Percentiles rank a stretch among this genome's conserved stretches.
phyloP scores from a whole-genome alignment of 2,797 vertebrate genomes.

The Neoniphon sammara region DNA sequence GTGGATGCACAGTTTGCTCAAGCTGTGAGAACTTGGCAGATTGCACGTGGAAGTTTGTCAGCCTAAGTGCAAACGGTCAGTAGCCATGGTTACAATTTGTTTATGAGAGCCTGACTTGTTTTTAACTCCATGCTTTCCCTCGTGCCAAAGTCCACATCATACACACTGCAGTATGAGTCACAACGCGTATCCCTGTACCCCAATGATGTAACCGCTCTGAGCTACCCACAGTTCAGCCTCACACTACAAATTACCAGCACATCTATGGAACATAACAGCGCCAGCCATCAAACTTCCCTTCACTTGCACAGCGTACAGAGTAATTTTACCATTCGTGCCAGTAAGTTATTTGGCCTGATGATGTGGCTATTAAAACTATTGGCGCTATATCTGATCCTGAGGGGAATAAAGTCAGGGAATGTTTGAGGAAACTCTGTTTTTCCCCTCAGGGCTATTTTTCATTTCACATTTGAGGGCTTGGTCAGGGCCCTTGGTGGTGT shows the following conservation, averaged over 20 bases:
- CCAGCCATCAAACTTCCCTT: constrained; percentile 54
- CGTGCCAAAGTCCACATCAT: constrained; percentile 79
- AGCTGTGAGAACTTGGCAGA: constrained; percentile 46
- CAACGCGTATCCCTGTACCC: constrained; percentile 52
- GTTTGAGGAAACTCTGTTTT: constrained; percentile 56
- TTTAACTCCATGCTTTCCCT: constrained; percentile 48
- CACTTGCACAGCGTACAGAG: constrained; percentile 50
- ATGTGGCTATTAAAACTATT: constrained; percentile 65
- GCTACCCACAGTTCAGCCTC: constrained; percentile 66
- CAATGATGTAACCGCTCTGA: constrained; percentile 69
- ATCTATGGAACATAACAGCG: constrained; percentile 66
- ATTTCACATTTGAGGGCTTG: constrained; percentile 51
- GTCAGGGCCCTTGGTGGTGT: constrained; percentile 50
- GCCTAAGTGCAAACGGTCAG: constrained; percentile 50
- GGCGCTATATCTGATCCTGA: constrained; percentile 57
- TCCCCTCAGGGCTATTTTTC: constrained; percentile 50
- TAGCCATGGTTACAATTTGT: constrained; percentile 74
- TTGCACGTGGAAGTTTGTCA: constrained; percentile 46
- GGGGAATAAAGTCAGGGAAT: constrained; percentile 58
- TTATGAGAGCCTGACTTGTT: constrained; percentile 62
- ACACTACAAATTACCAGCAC: constrained; percentile 69
- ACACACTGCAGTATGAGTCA: constrained; percentile 69
- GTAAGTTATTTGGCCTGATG: constrained; percentile 65
- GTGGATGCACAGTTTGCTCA: constrained; percentile 31
- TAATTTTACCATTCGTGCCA: constrained; percentile 64